Base-by-base conservation (phyloP, 2,113 vertebrate species). In the Lophotis ruficrista region DNA sequence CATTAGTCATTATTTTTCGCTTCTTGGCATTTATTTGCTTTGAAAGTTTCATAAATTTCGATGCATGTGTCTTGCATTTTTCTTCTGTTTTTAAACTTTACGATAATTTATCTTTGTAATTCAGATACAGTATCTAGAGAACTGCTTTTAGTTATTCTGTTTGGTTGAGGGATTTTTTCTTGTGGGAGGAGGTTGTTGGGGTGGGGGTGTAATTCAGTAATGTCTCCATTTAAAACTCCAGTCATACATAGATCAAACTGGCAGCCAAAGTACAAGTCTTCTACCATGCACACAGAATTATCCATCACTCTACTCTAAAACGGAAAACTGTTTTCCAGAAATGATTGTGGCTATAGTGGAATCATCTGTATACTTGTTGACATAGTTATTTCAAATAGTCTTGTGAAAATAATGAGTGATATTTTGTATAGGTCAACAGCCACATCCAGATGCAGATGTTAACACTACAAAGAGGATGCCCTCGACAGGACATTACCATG, bases 21-120 rank as follows among this genome's bases (percentile, higher is more conserved):
- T 94, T 68, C 60, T 83, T 83, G 75, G 60, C 35, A 70, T 88
- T 87, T 86, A 37, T 69, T 89, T 94, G 50, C 57, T 87, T 87
- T 83, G 71, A 83, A 77, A 61, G 33, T 28, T 89, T 22, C 56
- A 88, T 51, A 35, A 76, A 89, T 76, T 91, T 92, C 56, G 66
- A 5, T 30, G 62, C 35, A 54, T 43, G 4, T 65, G 60, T 62
- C 53, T 88, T 4, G 0, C 21, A 27, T 64, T 93, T 93, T 92
- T 89, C 31, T 90, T 68, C 68, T 77, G 45, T 5, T 97, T 90
- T 90, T 81, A 66, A 86, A 80, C 35, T 75, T 84, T 38, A 33
- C 17, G 53, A 31, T 51, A 3, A 66, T 71, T 92, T 79, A 75
- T 68, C 51, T 89, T 64, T 28, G 19, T 61, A 45, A 50, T 79